phyloP scores from a whole-genome alignment of 2,797 vertebrate species.

The Pantherophis alleghaniensis region DNA sequence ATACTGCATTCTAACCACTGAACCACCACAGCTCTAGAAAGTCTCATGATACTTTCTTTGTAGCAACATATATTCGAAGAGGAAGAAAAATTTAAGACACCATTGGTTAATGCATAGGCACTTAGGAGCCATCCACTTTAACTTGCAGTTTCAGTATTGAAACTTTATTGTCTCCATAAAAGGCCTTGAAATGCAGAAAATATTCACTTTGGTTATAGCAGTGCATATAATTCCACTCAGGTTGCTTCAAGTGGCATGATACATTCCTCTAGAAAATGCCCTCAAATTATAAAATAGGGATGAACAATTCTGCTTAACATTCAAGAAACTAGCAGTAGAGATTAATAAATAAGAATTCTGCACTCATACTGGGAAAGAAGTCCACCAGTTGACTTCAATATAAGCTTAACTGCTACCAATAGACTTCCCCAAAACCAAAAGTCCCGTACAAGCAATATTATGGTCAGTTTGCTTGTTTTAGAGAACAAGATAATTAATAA shows the following conservation, averaged over 20 bases:
- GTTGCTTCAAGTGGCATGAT: not conserved
- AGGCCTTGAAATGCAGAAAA: constrained; percentile 23
- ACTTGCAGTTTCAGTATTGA: constrained; percentile 8
- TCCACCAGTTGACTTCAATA: not conserved
- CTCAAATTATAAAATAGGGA: not conserved
- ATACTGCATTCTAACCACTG: not conserved
- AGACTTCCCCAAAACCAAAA: rapidly evolving
- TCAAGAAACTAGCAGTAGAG: not conserved
- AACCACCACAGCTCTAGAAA: not conserved
- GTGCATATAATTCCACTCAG: not conserved
- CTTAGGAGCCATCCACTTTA: not conserved
- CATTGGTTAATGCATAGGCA: not conserved
- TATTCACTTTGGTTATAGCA: not conserved
- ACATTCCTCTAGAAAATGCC: not conserved
- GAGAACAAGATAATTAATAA: not conserved
- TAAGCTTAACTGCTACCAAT: not conserved
- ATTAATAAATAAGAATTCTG: not conserved
- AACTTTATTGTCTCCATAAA: constrained; percentile 14
- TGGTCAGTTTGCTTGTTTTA: not conserved
- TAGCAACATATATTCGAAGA: not conserved
- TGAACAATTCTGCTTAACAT: not conserved
- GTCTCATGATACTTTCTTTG: not conserved
- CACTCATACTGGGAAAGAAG: not conserved
- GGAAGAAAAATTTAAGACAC: constrained; percentile 14
- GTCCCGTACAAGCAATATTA: not conserved